Conservation (phyloP, 2,888 invertebrate species). For the Tromatobia lineatoria region DNA sequence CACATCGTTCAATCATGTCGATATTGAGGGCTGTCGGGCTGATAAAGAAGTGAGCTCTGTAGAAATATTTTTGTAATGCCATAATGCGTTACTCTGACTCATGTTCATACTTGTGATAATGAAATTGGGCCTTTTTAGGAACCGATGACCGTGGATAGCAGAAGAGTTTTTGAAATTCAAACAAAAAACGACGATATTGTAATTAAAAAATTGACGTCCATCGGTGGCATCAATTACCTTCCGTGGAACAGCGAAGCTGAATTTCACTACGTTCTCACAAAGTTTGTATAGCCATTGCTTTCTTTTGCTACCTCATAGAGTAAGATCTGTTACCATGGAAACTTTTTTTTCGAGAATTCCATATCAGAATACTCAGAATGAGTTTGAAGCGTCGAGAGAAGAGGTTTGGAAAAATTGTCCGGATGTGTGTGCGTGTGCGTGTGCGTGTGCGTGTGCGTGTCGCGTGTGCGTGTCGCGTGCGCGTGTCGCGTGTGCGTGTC, state of each 20-base stretch:
- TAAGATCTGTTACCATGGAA: no score
- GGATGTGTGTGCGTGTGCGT: no score
- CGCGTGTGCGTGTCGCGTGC: no score
- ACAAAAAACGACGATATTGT: slow-evolving; percentile 70
- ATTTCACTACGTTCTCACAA: slow-evolving; percentile 82
- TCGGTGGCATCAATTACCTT: slow-evolving; percentile 77
- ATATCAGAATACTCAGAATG: no score
- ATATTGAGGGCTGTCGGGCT: slow-evolving; percentile 71
- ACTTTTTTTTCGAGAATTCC: no score
- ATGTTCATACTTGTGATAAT: background rate
- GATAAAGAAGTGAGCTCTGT: slow-evolving; percentile 69
- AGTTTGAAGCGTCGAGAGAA: no score
- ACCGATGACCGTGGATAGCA: slow-evolving; percentile 71
- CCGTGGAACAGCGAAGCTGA: slow-evolving; percentile 81
- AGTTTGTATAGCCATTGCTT: slow-evolving; percentile 75
- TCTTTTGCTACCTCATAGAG: background rate
- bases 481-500: no score
- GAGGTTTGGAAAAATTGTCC: no score
- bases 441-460: no score
- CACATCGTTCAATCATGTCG: slow-evolving; percentile 75
- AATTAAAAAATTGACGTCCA: slow-evolving; percentile 76
- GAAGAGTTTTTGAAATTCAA: slow-evolving; percentile 73
- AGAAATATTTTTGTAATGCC: background rate
- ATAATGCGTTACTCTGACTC: background rate
- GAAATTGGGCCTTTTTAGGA: slow-evolving; percentile 62